phyloP scores from a whole-genome alignment of 2,888 invertebrate species.

The Coenonympha arcania region DNA sequence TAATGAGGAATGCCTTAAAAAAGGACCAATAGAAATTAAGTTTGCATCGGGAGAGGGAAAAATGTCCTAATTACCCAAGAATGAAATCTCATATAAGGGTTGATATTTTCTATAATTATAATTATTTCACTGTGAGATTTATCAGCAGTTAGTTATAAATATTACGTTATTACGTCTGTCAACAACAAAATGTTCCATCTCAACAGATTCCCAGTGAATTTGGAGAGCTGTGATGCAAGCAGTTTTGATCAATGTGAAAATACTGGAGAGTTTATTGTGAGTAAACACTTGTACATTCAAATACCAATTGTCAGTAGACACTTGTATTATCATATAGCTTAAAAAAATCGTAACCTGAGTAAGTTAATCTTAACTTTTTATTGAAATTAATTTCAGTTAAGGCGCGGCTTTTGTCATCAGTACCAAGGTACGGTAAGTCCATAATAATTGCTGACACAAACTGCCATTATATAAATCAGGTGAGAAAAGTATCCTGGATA shows the following conservation, averaged over 20 bases:
- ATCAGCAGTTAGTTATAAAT: neutral
- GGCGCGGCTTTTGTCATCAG: neutral
- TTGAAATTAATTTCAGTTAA: neutral
- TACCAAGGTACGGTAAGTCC: neutral
- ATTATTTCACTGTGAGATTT: neutral
- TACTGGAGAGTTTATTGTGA: neutral
- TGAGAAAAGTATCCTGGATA: neutral
- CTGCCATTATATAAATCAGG: neutral
- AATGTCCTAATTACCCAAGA: constrained; percentile 4
- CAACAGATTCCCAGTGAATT: neutral
- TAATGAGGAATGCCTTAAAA: constrained; percentile 21
- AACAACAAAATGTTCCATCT: neutral
- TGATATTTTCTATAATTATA: neutral
- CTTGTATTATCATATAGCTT: neutral
- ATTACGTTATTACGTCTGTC: neutral
- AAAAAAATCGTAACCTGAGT: no score
- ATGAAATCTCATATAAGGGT: constrained; percentile 5
- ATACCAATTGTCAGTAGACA: neutral
- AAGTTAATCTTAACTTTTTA: neutral
- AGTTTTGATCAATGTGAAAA: neutral
- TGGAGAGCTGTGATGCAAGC: neutral
- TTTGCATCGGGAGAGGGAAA: constrained; percentile 10
- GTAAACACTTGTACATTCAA: neutral
- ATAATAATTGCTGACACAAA: neutral
- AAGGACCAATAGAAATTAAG: neutral